Conservation (phyloP, 1,140 invertebrate genomes). For the Drosophila aff. region DNA sequence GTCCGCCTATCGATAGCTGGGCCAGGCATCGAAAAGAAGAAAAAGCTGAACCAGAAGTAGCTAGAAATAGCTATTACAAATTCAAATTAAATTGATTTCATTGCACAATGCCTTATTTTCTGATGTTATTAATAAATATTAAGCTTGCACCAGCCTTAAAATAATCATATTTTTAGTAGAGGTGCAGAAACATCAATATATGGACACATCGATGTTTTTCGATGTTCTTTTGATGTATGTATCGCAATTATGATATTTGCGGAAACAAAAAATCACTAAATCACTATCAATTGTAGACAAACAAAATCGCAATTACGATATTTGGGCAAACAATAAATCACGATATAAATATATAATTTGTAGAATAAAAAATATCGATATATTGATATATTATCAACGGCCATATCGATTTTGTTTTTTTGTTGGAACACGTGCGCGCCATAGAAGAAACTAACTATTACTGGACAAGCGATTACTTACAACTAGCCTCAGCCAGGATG, state of each 20-base stretch:
- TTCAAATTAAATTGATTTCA: background rate
- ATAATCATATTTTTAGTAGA: too few relatives aligned
- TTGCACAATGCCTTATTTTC: background rate
- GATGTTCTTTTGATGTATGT: too few relatives aligned
- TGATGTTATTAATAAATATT: background rate
- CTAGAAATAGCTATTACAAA: background rate
- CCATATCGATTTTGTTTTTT: background rate
- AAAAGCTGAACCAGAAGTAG: background rate
- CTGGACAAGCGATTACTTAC: background rate
- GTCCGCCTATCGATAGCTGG: slow-evolving; percentile 15
- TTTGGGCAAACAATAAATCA: too few relatives aligned
- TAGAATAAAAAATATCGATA: too few relatives aligned
- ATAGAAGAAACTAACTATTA: background rate
- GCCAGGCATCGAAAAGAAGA: background rate
- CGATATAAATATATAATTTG: too few relatives aligned
- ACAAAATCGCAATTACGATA: too few relatives aligned
- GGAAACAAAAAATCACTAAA: too few relatives aligned
- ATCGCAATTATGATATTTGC: too few relatives aligned
- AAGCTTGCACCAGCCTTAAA: background rate
- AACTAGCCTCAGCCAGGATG: slow-evolving; percentile 38
- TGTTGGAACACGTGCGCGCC: slow-evolving; percentile 41
- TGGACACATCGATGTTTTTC: too few relatives aligned
- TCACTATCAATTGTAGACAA: too few relatives aligned
- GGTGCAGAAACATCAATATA: too few relatives aligned
- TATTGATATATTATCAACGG: too few relatives aligned